A percentile compares a stretch with the other conserved stretches of the same genome.
phyloP scores from a whole-genome alignment of 2,888 invertebrate species.

The Diarsia dahlii region DNA sequence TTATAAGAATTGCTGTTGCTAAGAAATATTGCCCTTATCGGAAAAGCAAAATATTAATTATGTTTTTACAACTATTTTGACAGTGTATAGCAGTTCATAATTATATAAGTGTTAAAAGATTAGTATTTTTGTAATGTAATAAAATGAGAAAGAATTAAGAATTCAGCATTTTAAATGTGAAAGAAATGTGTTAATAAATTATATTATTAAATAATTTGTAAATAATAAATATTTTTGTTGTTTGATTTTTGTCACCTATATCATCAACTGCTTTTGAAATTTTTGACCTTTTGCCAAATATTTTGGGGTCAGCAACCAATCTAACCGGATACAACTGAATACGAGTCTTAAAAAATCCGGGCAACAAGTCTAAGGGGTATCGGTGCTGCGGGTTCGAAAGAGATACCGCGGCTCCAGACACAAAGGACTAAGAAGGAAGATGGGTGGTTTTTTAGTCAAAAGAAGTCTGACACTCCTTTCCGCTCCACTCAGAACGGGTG shows the following conservation, averaged over 20 bases:
- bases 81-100: conserved; percentile 26
- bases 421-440: too few species aligned
- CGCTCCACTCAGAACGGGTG: too few species aligned
- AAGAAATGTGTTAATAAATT: conserved; percentile 52
- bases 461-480: too few species aligned
- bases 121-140: conserved; percentile 16
- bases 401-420: too few species aligned
- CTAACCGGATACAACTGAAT: neutral
- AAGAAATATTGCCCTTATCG: neutral
- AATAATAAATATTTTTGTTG: conserved; percentile 46
- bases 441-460: too few species aligned
- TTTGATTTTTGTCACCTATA: conserved; percentile 20
- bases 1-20: neutral
- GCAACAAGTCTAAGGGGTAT: too few species aligned
- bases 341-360: neutral
- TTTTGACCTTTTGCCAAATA: neutral
- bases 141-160: conserved; percentile 7
- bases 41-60: neutral
- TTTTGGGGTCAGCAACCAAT: neutral
- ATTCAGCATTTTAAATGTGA: conserved; percentile 25
- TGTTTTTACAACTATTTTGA: neutral
- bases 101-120: conserved; percentile 7
- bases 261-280: neutral
- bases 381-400: too few species aligned
- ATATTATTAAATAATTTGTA: conserved; percentile 59